Evolutionary conservation across 1,140 invertebrate species (phyloP), one percentile per base, ranked within the genome.

Genomic region (Mamestra configurata): DNA sequence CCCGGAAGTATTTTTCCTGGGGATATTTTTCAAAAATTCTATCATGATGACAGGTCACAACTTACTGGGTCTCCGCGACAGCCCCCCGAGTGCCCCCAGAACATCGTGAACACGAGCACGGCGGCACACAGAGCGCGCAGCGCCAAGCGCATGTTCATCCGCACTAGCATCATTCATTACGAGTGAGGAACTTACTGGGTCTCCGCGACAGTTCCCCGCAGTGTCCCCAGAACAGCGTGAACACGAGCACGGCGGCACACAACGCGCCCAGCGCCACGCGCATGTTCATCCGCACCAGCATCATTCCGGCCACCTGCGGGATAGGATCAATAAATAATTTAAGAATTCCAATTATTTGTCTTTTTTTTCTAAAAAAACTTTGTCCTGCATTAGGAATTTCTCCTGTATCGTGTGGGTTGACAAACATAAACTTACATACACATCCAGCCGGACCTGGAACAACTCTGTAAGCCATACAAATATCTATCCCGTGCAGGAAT

Each of bases 241-340:
- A 86, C 49, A 94, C 82, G 59, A 94, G 79, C 27, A 92, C 93
- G 35, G 88, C 89, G 31, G 83, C 84, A 76, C 92, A 95, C 35
- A 95, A 88, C 70, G 88, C 88, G 46, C 89, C 83, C 37, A 95
- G 87, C 82, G 88, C 89, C 80, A 92, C 49, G 73, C 93, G 91
- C 88, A 95, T 86, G 86, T 95, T 95, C 82, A 95, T 79, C 75
- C 94, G 88, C 87, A 93, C 81, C 86, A 92, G 87, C 93, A 95
- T 94, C 93, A 95, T 93, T 80, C 84, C 87, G 80, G 68, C 77
- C 78, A 84, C 81, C 86, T 87, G 75, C 15, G 77, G 61, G 18
- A 68, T 0, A 27, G 5, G 11, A 68, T 46, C 4, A 37, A 11
- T 8, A 31, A 31, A 31, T 5, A 1, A 31, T 31, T 31, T 31